phyloP scores from a whole-genome alignment of 2,888 invertebrate species.

The Dermolepida albohirtum region DNA sequence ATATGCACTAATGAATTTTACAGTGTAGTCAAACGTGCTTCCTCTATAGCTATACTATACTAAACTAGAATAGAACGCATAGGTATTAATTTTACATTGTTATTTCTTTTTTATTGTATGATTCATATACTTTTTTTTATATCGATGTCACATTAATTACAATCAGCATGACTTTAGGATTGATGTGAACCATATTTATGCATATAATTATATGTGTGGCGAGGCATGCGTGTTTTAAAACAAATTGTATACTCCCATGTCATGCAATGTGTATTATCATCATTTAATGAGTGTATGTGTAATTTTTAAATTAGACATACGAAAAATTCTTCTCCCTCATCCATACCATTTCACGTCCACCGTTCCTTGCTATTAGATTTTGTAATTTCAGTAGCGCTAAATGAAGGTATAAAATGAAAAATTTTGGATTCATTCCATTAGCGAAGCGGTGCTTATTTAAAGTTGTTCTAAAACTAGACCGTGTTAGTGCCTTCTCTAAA shows the following conservation, averaged over 20 bases:
- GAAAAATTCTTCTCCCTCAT: too few species aligned
- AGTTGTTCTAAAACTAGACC: neutral
- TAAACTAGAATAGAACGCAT: conserved; percentile 31
- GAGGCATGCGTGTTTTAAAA: conserved; percentile 57
- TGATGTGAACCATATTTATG: conserved; percentile 59
- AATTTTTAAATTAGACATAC: too few species aligned
- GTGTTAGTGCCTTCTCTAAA: neutral
- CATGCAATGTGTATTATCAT: conserved; percentile 54
- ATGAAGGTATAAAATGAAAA: neutral
- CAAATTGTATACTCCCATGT: conserved; percentile 48
- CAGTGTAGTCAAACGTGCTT: conserved; percentile 47
- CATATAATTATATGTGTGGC: conserved; percentile 58
- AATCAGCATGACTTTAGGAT: conserved; percentile 52
- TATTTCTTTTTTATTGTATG: conserved; percentile 46
- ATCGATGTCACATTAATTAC: conserved; percentile 28
- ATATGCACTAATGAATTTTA: too few species aligned
- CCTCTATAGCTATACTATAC: conserved; percentile 46
- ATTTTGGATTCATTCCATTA: neutral
- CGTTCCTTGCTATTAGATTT: too few species aligned
- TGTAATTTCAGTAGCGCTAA: too few species aligned
- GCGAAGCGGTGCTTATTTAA: conserved; percentile 1
- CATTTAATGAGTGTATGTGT: too few species aligned
- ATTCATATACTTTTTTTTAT: conserved; percentile 24
- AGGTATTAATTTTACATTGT: conserved; percentile 47
- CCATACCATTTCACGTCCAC: too few species aligned